Conservation (phyloP, 1,140 invertebrate species). For the Drosophila obscura region DNA sequence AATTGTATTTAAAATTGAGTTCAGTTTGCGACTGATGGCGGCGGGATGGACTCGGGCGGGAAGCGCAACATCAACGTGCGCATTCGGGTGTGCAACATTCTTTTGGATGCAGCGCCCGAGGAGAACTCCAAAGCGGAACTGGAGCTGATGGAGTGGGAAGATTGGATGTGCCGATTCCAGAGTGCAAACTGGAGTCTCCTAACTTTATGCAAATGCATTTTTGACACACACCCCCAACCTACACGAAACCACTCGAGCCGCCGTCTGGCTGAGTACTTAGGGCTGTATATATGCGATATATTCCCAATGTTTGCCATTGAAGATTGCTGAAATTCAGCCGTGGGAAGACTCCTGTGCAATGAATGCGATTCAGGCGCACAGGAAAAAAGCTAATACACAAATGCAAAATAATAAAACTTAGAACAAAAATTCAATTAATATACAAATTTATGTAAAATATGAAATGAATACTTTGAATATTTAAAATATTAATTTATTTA, state of each 20-base stretch:
- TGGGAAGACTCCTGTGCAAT: too few relatives aligned
- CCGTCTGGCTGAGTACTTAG: conserved; percentile 11
- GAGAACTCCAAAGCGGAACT: conserved; percentile 27
- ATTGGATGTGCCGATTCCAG: conserved; percentile 53
- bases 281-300: conserved; percentile 18
- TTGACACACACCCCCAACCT: conserved; percentile 47
- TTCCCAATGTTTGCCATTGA: neutral
- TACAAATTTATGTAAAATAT: too few relatives aligned
- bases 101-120: conserved; percentile 17
- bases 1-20: conserved; percentile 78
- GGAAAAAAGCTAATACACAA: too few relatives aligned
- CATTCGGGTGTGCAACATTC: conserved; percentile 45
- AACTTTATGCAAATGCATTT: conserved; percentile 77
- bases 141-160: conserved; percentile 32
- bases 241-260: conserved; percentile 12
- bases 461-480: too few relatives aligned
- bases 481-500: too few relatives aligned
- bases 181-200: conserved; percentile 24
- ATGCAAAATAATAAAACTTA: too few relatives aligned
- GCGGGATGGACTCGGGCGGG: neutral
- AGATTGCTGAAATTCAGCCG: neutral
- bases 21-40: conserved; percentile 16
- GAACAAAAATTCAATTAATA: too few relatives aligned
- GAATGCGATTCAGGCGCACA: too few relatives aligned
- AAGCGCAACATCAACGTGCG: too few relatives aligned